Evolutionary conservation across 2,797 vertebrate species (phyloP), one percentile per base, ranked within the genome.

Genomic region (Tapirus indicus): DNA sequence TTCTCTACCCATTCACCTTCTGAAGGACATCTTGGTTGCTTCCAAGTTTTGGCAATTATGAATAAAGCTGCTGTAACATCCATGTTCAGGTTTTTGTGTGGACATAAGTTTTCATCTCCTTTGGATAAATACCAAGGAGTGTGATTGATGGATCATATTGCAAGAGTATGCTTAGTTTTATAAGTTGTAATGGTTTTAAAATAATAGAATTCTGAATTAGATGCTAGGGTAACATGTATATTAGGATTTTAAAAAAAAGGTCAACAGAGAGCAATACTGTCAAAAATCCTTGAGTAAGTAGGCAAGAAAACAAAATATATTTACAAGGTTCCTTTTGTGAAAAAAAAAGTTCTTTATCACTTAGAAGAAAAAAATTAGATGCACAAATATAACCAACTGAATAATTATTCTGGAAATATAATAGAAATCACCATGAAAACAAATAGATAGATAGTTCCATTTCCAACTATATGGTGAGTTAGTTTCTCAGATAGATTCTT

Each of bases 111-210:
- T 91, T 91, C 12, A 91, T 29, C 47, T 85, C 54, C 38, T 47
- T 84, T 90, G 71, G 52, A 25, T 60, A 85, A 52, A 85, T n/a
- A 68, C 5, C 72, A 62, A 84, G 21, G 7, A 21, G 2, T 41
- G 21, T 14, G 54, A 44, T 1, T 41, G 27, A 69, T 77, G 62
- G 35, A 13, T 78, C 13, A 6, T 20, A n/a, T 62, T 16, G 25
- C 52, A 85, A 79, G 29, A 69, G 5, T 60, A 21, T 52, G 71
- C 14, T 84, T 78, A 85, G 7, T 95, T 60, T 77, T 41, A 69
- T 47, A 49, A 90, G 60, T 41, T 96, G 10, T 66, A 93, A 18
- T 2, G 54, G 18, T 89, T 84, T 89, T 47, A 71, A 83, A 96
- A 78, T 64, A 78, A 58, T 41, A 41, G 27, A 78, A 84, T 84